Base-by-base conservation (phyloP, 1,140 invertebrate genomes). In the Musca domestica region DNA sequence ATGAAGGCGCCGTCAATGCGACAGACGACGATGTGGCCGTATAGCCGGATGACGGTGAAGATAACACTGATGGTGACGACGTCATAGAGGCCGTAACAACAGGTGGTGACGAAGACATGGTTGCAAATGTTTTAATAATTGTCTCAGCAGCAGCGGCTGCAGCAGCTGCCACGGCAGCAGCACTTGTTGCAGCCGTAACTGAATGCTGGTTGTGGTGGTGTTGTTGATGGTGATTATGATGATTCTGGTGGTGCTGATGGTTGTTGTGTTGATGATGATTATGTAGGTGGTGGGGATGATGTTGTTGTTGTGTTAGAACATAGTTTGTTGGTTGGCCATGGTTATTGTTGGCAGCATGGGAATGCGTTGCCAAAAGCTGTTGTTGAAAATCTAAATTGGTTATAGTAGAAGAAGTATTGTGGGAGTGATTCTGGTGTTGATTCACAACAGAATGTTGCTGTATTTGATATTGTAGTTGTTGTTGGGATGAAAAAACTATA, bases 71-170 rank as follows among this genome's bases (percentile, higher is more conserved):
- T 27, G 25, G 23, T 27, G 54, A 27, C 54, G 54, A 27, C 54
- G 54, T 27, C 14, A 58, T 58, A 27, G 54, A 27, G 15, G 54
- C 54, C 54, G 54, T 61, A 20, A 58, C 56, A 12, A 30, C 56
- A 27, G 27, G 27, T 34, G 56, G 17, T 19, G 68, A 64, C 64
- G 68, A 69, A 56, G 68, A 69, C 68, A 69, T 69, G 48, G 68
- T 69, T 69, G 68, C 68, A 54, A 69, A 69, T 69, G 68, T 69
- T 71, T 73, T 76, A 69, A 77, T 78, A 79, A 79, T 79, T 77
- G 77, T 77, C 77, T 74, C 72, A 64, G 70, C 71, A 68, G 68
- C 68, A 48, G 64, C 65, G 17, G 65, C 69, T 19, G 65, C 69
- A 5, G 69, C 68, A 58, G 68, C 68, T 69, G 67, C 67, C 56